phyloP scores from a whole-genome alignment of 30 jellyfish, hydroid and myxozoan species.

The Nemopilema nomurai region DNA sequence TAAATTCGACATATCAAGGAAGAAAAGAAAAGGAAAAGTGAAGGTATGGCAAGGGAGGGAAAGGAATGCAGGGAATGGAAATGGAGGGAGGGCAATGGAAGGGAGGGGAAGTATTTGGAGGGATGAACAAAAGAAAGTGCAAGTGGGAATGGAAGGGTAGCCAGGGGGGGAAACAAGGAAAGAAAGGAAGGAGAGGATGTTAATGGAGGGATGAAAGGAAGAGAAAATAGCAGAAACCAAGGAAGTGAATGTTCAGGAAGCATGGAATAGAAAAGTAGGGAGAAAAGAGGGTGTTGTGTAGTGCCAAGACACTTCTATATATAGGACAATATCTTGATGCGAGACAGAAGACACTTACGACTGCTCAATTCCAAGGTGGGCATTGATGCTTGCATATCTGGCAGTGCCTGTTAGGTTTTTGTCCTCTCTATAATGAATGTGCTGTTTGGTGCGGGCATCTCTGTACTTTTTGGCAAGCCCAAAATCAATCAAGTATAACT shows the following conservation, averaged over 20 bases:
- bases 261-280: too few species aligned
- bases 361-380: constrained; percentile 98
- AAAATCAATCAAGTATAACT: constrained; percentile 95
- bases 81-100: too few species aligned
- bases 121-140: not conserved
- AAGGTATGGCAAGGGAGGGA: too few species aligned
- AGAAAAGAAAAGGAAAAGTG: too few species aligned
- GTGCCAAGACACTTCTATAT: not conserved
- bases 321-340: not conserved
- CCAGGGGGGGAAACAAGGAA: not conserved
- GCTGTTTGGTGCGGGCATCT: constrained; percentile 87
- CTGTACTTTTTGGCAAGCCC: constrained; percentile 98
- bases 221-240: not conserved
- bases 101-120: not conserved
- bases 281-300: not conserved
- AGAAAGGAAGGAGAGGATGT: not conserved
- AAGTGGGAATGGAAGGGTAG: not conserved
- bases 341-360: constrained; percentile 67
- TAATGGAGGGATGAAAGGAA: not conserved
- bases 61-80: too few species aligned
- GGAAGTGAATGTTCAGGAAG: not conserved
- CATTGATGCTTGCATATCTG: constrained; percentile 97
- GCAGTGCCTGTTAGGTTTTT: constrained; percentile 97
- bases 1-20: too few species aligned
- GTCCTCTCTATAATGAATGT: constrained; percentile 91